Evolutionary conservation across 2,888 invertebrate genomes (phyloP), one percentile per base, ranked within the genome.

Genomic region (Luffia ferchaultella): DNA sequence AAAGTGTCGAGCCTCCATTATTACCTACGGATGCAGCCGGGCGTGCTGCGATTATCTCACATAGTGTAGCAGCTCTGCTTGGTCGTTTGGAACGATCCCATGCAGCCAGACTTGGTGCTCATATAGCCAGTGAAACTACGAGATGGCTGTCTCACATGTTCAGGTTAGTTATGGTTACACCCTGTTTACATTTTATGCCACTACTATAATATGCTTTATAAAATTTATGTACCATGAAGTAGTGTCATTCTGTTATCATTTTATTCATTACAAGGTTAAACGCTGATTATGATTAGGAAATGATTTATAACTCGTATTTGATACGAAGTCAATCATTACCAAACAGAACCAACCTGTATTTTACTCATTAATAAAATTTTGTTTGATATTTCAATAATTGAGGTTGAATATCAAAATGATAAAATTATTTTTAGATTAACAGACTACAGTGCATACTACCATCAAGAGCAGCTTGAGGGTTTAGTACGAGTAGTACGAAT

Each of bases 111-210:
- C 85, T 97, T 17, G 92, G 93, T 43, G 89, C 90, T 42, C 90
- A 93, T 61, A 88, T 97, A 58, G 91, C 93, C 0, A 90, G 91
- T 20, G 96, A 96, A 65, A 93, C 94, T 0, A 93, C 93, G 2
- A 82, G 93, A 58, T 96, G 96, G 96, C 84, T 96, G 62, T 89
- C 93, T 49, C 90, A 93, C 63, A 86, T 96, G 64, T 95, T 95
- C 78, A 91, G 91, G 92, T 92, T 68, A 65, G 70, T 50, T 16
- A n/a, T n/a, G n/a, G n/a, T n/a, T n/a, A n/a, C n/a, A n/a, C n/a
- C n/a, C n/a, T n/a, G n/a, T n/a, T n/a, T n/a, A n/a, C n/a, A n/a
- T n/a, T n/a, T n/a, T n/a, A n/a, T n/a, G n/a, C n/a, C n/a, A n/a
- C n/a, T n/a, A n/a, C n/a, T n/a, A n/a, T n/a, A n/a, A n/a, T n/a